phyloP scores from a whole-genome alignment of 2,113 vertebrate genomes.

The Acrocephalus arundinaceus region DNA sequence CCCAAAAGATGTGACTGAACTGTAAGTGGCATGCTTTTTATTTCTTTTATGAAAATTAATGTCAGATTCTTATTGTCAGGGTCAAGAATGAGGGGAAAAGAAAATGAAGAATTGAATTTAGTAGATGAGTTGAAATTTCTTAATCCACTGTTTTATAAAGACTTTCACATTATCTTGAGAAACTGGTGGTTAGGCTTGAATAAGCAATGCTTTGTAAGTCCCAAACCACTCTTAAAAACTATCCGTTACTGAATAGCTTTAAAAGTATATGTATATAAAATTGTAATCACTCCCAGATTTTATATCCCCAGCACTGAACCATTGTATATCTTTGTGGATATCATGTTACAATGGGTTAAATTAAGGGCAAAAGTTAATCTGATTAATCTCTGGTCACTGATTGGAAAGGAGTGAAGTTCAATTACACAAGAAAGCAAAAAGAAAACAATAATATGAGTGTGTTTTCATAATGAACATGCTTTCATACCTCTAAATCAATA shows the following conservation, averaged over 20 bases:
- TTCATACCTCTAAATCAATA: neutral
- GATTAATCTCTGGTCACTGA: neutral
- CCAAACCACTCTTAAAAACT: neutral
- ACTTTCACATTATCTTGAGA: neutral
- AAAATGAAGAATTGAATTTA: neutral
- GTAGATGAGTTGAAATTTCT: neutral
- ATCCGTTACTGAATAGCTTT: neutral
- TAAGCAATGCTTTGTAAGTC: neutral
- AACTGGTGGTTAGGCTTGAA: neutral
- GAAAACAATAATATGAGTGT: neutral
- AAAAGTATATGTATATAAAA: neutral
- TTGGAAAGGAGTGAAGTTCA: neutral
- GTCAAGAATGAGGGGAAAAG: neutral
- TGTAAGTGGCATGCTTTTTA: constrained; percentile 81
- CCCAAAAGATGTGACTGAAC: constrained; percentile 93
- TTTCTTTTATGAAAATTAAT: neutral
- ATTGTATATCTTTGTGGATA: neutral
- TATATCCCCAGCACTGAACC: neutral
- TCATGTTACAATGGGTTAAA: neutral
- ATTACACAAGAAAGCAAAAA: neutral
- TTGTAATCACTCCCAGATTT: neutral
- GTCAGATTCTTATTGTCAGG: neutral
- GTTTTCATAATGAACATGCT: neutral
- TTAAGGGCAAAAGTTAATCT: neutral
- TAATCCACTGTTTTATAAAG: neutral